Evolutionary conservation across 2,113 vertebrate species (phyloP).

Genomic region (Nestor notabilis): DNA sequence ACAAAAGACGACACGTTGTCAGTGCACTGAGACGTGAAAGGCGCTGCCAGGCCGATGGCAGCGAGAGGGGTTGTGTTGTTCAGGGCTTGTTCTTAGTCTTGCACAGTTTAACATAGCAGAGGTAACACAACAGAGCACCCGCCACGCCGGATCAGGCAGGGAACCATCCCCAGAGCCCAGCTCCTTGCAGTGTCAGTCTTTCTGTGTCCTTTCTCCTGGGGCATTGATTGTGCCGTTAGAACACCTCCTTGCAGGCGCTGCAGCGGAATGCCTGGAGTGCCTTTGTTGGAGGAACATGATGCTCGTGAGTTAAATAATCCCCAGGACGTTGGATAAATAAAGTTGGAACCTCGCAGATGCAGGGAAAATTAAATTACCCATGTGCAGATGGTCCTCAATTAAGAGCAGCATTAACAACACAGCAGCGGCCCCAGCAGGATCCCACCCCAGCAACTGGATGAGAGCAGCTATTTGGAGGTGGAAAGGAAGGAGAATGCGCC

Average conservation of each 20-base stretch:
- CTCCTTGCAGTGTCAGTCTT: background rate
- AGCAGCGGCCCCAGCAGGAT: fast-evolving
- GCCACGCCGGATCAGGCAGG: background rate
- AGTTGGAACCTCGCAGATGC: constrained; percentile 33
- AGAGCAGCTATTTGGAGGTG: background rate
- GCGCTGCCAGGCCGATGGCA: background rate
- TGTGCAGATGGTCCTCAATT: constrained; percentile 39
- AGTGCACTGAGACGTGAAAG: background rate
- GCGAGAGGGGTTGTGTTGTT: background rate
- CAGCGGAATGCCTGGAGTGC: background rate
- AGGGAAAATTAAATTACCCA: background rate
- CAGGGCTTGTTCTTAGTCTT: background rate
- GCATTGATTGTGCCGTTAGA: background rate
- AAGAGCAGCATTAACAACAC: background rate
- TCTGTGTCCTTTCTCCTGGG: background rate
- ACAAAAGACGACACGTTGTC: background rate
- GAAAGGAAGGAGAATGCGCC: background rate
- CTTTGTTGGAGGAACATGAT: background rate
- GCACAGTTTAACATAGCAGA: background rate
- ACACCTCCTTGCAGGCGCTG: background rate
- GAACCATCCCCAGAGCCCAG: background rate
- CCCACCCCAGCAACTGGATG: fast-evolving
- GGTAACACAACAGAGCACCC: background rate
- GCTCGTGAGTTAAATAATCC: background rate
- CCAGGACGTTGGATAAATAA: background rate